Base-by-base conservation (phyloP, 2,888 invertebrate genomes). In the Drosophila tanythrix region DNA sequence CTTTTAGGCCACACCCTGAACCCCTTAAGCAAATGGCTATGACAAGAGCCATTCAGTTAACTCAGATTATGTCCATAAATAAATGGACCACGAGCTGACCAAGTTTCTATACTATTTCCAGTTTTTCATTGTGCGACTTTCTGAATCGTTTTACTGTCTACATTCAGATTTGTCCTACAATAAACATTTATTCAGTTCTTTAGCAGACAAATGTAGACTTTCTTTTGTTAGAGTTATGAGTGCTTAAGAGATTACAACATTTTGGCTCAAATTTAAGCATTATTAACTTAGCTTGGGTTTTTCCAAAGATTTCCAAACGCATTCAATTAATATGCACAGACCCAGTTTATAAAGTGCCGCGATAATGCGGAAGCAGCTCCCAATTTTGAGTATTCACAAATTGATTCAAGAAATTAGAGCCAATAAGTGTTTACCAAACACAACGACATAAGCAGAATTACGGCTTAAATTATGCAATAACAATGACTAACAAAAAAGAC, bases 391-490 rank as follows among this genome's bases (percentile, higher is more conserved):
- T 36, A 36, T 25, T 1, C 15, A 25, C 31, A 50, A 36, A 27
- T 18, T 43, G 33, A 21, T 38, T 35, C 36, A 61, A 52, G 36
- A 59, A 62, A 66, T 67, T 59, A 40, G 58, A 65, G 58, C 29
- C 55, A 74, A 53, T 56, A 53, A 48, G 31, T 56, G 70, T 51
- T 64, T 50, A 35, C 27, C 21, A 33, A 15, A 36, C 35, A 21
- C 43, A 57, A 43, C 43, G 25, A 35, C 25, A 38, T 58, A n/a
- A 46, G 38, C 40, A 67, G 57, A 67, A 61, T 66, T 52, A 31
- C 38, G 40, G 35, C 55, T 52, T 73, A 66, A 79, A 73, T 81
- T 73, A 81, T 78, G 79, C 74, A 81, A 79, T 52, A 59, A 63
- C 56, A 75, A 66, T 65, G 61, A 50, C n/a, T n/a, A 67, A 43